A percentile compares a stretch with the other conserved stretches of the same genome.
These are phyloP conservation scores for Pteronotus mesoamericanus DNA, from an alignment of 2,797 vertebrate genomes.

Conservation along the genomic window DNA sequence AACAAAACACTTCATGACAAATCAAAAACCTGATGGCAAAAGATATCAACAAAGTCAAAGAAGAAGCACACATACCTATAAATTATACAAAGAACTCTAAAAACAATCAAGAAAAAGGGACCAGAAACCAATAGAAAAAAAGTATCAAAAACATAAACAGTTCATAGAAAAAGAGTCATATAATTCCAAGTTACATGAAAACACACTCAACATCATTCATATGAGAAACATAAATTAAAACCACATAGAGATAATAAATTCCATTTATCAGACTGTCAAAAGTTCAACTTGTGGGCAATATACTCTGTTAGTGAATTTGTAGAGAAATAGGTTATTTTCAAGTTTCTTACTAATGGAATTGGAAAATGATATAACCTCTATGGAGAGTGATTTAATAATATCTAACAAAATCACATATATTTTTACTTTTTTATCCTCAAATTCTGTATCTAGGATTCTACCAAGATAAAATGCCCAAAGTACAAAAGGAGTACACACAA, in stretches of 20 bases:
- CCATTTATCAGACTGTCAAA: neutral
- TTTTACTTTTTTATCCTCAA: neutral
- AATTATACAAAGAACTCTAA: neutral
- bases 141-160: neutral
- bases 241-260: neutral
- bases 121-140: neutral
- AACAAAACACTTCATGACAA: neutral
- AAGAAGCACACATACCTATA: neutral
- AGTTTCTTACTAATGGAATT: neutral
- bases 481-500: neutral
- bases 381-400: neutral
- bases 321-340: neutral
- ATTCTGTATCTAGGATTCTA: neutral
- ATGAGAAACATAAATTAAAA: neutral
- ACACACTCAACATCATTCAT: neutral
- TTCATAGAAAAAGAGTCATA: neutral
- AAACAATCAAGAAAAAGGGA: neutral
- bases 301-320: neutral
- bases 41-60: neutral
- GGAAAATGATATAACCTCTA: neutral
- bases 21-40: neutral
- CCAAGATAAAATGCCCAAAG: neutral
- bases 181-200: neutral
- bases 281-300: neutral
- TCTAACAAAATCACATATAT: neutral